These are phyloP conservation scores for Tipula helvola DNA, from an alignment of 2,888 invertebrate species.

Conservation along the genomic window DNA sequence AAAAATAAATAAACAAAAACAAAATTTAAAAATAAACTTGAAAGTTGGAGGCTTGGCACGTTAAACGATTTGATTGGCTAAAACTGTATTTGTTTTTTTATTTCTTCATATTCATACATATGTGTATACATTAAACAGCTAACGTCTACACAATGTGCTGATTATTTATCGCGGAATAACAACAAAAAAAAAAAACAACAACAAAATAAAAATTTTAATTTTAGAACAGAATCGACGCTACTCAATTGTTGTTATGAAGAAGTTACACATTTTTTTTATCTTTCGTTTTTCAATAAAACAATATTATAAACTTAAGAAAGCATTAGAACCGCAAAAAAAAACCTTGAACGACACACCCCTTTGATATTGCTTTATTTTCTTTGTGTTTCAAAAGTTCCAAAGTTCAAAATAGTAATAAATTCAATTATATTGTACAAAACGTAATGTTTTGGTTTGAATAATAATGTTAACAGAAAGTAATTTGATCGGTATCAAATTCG, in stretches of 20 bases:
- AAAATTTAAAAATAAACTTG: neutral
- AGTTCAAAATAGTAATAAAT: neutral
- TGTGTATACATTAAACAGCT: neutral
- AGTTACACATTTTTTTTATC: neutral
- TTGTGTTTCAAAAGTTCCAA: neutral
- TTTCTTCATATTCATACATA: neutral
- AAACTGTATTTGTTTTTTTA: neutral
- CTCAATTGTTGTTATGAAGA: neutral
- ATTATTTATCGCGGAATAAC: neutral
- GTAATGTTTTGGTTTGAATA: neutral
- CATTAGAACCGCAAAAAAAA: neutral
- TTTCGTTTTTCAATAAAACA: neutral
- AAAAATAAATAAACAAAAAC: neutral
- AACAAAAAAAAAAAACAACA: neutral
- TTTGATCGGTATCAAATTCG: neutral
- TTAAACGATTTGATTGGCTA: neutral
- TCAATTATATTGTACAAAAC: neutral
- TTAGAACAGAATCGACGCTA: neutral
- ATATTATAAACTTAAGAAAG: neutral
- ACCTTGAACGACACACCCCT: neutral
- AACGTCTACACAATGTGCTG: neutral
- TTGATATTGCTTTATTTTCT: neutral
- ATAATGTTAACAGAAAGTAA: neutral
- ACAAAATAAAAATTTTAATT: neutral
- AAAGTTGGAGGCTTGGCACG: neutral